Evolutionary conservation across 2,113 vertebrate genomes (phyloP).

Genomic region (Boleophthalmus pectinirostris): DNA sequence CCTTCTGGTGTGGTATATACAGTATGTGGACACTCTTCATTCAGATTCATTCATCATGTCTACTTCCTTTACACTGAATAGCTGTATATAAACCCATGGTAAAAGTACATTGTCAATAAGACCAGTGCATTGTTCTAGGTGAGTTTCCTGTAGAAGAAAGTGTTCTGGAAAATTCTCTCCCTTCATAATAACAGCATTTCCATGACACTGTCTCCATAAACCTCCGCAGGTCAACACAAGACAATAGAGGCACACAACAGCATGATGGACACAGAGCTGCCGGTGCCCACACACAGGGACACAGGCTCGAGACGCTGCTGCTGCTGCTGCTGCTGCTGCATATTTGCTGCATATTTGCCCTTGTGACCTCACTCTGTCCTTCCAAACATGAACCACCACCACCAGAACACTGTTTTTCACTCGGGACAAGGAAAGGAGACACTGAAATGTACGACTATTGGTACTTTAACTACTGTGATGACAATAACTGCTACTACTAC

Average conservation of each 20-base stretch:
- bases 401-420: background rate
- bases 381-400: background rate
- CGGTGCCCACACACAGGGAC: constrained; percentile 64
- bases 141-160: constrained; percentile 45
- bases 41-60: no score
- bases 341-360: constrained; percentile 54
- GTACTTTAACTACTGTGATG: no score
- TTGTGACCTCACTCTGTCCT: background rate
- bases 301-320: constrained; percentile 42
- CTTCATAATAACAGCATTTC: constrained; percentile 54
- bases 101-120: background rate
- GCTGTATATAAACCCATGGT: no score
- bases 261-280: constrained; percentile 51
- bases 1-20: no score
- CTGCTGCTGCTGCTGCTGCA: no score
- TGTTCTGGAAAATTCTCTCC: constrained; percentile 53
- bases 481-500: no score
- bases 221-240: constrained; percentile 59
- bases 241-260: constrained; percentile 66
- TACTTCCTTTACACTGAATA: no score
- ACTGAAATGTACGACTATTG: no score
- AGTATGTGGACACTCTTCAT: no score
- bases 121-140: constrained; percentile 4
- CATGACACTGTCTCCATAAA: constrained; percentile 42
- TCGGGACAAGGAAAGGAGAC: background rate